These are phyloP conservation scores for Mycalesis mineus DNA, from an alignment of 2,888 invertebrate species.

Conservation along the genomic window DNA sequence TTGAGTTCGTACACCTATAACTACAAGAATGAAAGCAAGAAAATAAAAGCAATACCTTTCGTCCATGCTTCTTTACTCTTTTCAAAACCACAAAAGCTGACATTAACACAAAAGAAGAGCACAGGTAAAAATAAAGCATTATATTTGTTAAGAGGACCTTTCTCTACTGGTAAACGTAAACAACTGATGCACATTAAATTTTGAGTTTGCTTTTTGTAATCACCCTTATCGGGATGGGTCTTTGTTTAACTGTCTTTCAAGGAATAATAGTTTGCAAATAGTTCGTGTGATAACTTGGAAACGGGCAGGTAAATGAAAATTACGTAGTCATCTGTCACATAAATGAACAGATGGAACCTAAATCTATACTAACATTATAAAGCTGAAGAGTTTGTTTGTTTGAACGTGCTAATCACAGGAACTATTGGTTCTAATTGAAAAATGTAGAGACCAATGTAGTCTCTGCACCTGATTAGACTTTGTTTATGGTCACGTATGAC, in stretches of 20 bases:
- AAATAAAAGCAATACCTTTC: constrained; percentile 39
- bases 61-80: constrained; percentile 41
- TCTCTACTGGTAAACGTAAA: constrained; percentile 25
- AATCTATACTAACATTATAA: too few species aligned
- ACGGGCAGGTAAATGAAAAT: not conserved
- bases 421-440: too few species aligned
- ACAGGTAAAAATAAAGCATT: constrained; percentile 55
- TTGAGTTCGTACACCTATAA: not conserved
- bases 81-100: constrained; percentile 48
- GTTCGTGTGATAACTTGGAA: not conserved
- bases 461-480: too few species aligned
- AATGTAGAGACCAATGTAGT: too few species aligned
- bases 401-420: too few species aligned
- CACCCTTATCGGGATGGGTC: constrained; percentile 19
- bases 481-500: too few species aligned
- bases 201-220: constrained; percentile 7
- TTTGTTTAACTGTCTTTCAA: constrained; percentile 16
- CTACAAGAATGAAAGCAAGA: not conserved
- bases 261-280: constrained; percentile 18
- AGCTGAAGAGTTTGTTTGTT: too few species aligned
- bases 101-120: constrained; percentile 49
- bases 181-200: constrained; percentile 34
- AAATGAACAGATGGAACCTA: not conserved
- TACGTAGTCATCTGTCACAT: not conserved
- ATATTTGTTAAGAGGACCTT: constrained; percentile 34